Evolutionary conservation across 2,888 invertebrate species (phyloP).

Genomic region (Diaperis boleti): DNA sequence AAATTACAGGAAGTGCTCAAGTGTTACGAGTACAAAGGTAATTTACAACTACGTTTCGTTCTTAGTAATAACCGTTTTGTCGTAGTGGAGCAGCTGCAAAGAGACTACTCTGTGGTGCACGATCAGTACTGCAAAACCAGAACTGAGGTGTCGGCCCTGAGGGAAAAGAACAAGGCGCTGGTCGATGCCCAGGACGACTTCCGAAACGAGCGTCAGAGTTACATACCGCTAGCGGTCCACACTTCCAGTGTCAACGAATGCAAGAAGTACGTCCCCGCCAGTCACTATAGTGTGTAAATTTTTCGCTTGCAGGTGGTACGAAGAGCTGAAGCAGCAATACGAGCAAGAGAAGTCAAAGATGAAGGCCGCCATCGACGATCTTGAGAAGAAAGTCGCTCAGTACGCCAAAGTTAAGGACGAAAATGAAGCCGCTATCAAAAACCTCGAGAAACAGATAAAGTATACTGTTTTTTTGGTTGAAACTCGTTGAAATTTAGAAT

Average conservation of each 20-base stretch:
- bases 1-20: conserved; percentile 81
- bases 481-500: no score
- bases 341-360: conserved; percentile 76
- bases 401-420: conserved; percentile 67
- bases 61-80: background rate
- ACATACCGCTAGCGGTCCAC: conserved; percentile 75
- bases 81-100: conserved; percentile 73
- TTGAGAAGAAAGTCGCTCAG: conserved; percentile 67
- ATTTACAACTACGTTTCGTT: conserved; percentile 54
- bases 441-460: conserved; percentile 69
- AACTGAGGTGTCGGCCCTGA: conserved; percentile 71
- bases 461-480: no score
- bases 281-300: no score
- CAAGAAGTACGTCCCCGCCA: conserved; percentile 71
- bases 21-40: conserved; percentile 80
- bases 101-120: conserved; percentile 75
- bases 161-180: conserved; percentile 72
- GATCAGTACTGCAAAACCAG: conserved; percentile 73
- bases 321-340: conserved; percentile 81
- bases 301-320: conserved; percentile 80
- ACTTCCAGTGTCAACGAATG: conserved; percentile 80
- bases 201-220: conserved; percentile 69
- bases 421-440: conserved; percentile 68
- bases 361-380: conserved; percentile 65
- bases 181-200: conserved; percentile 69